Evolutionary conservation across 2,888 invertebrate genomes (phyloP).

Genomic region (Amphimallon solstitiale): DNA sequence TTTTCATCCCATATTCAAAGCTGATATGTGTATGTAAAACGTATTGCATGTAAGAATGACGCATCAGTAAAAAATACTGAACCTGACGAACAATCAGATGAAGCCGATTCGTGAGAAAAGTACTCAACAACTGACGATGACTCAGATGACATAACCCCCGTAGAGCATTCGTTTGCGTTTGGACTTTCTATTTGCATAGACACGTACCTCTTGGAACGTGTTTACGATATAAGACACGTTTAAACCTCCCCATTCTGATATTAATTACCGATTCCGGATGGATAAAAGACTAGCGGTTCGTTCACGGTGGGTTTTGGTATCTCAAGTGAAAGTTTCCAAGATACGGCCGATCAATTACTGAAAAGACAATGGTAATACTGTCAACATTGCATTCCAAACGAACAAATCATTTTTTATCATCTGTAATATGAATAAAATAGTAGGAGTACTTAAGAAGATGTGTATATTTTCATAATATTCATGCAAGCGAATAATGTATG

Average conservation of each 20-base stretch:
- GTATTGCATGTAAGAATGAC: no score
- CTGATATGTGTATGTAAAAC: no score
- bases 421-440: background rate
- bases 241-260: slow-evolving; percentile 18
- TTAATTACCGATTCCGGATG: slow-evolving; percentile 29
- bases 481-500: background rate
- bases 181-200: slow-evolving; percentile 28
- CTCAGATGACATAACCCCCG: slow-evolving; percentile 29
- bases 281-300: slow-evolving; percentile 7
- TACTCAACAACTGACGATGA: slow-evolving; percentile 5
- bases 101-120: background rate
- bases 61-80: no score
- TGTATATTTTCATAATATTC: background rate
- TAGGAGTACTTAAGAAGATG: background rate
- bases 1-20: no score
- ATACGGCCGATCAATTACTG: slow-evolving; percentile 20
- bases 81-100: no score
- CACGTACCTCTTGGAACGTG: slow-evolving; percentile 25
- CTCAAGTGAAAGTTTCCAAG: slow-evolving; percentile 22
- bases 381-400: background rate
- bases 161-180: slow-evolving; percentile 5
- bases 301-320: slow-evolving; percentile 10
- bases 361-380: slow-evolving; percentile 8
- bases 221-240: slow-evolving; percentile 16
- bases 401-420: slow-evolving; percentile 9